Evolutionary conservation across 2,797 vertebrate species (phyloP).

Genomic region (Rhynchonycteris naso): DNA sequence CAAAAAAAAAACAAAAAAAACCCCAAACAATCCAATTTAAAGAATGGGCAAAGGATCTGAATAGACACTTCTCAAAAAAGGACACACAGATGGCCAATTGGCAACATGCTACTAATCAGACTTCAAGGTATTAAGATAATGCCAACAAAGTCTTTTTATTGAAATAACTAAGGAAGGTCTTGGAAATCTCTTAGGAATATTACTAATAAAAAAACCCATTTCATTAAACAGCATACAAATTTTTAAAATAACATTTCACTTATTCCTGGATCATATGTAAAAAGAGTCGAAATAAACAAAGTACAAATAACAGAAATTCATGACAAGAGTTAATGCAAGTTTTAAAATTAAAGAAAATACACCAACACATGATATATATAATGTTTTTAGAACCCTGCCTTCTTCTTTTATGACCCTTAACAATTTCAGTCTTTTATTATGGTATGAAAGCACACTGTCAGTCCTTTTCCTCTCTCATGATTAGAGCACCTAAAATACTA

Average conservation of each 20-base stretch:
- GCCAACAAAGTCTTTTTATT: neutral
- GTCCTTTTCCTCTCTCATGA: neutral
- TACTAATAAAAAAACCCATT: neutral
- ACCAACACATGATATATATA: neutral
- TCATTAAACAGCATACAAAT: neutral
- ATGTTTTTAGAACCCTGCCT: neutral
- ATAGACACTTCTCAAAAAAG: neutral
- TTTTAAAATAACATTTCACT: neutral
- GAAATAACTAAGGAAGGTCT: constrained; percentile 14
- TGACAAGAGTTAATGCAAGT: neutral
- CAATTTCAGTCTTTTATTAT: neutral
- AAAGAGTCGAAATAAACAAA: neutral
- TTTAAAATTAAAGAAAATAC: neutral
- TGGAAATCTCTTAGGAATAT: neutral
- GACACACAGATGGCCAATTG: neutral
- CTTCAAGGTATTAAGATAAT: neutral
- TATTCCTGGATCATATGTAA: neutral
- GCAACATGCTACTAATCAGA: neutral
- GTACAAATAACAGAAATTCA: constrained; percentile 23
- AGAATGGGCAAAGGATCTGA: neutral
- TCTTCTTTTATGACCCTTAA: neutral
- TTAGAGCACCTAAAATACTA: neutral
- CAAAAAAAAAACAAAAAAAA: too few species aligned
- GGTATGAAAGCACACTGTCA: neutral
- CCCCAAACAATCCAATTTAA: neutral